Evolutionary conservation across 2,113 vertebrate species (phyloP).

Genomic region (Phyllostomus discolor): DNA sequence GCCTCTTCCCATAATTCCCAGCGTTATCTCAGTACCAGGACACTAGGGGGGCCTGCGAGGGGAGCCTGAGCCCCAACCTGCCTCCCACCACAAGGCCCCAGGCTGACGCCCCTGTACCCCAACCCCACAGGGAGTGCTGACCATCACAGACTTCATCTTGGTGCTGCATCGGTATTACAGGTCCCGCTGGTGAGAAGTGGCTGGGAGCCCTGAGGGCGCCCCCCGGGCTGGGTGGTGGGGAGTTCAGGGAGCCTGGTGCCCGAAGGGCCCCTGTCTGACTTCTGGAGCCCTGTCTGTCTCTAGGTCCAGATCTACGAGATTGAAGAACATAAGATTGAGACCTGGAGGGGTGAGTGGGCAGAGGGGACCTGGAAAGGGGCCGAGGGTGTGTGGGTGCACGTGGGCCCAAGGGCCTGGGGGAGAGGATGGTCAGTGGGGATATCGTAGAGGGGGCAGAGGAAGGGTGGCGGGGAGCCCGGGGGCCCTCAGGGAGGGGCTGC

Average conservation of each 20-base stretch:
- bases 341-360: constrained; percentile 90
- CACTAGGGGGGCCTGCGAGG: neutral
- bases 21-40: neutral
- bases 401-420: neutral
- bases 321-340: constrained; percentile 97
- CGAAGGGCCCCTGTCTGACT: neutral
- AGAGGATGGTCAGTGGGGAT: neutral
- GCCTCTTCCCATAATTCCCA: neutral
- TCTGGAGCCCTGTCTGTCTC: neutral
- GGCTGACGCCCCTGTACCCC: neutral
- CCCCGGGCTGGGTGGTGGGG: neutral
- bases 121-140: constrained; percentile 91
- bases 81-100: neutral
- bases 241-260: rapidly evolving
- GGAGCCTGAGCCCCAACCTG: neutral
- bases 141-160: constrained; percentile 98
- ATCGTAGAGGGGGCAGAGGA: neutral
- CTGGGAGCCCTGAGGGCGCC: neutral
- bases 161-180: constrained; percentile 96
- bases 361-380: neutral
- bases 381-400: neutral
- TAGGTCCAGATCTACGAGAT: constrained; percentile 98
- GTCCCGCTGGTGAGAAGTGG: constrained; percentile 87
- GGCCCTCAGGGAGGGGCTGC: neutral
- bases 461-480: neutral